These are phyloP conservation scores for Zophobas morio DNA, from an alignment of 1,140 invertebrate species.

Conservation along the genomic window DNA sequence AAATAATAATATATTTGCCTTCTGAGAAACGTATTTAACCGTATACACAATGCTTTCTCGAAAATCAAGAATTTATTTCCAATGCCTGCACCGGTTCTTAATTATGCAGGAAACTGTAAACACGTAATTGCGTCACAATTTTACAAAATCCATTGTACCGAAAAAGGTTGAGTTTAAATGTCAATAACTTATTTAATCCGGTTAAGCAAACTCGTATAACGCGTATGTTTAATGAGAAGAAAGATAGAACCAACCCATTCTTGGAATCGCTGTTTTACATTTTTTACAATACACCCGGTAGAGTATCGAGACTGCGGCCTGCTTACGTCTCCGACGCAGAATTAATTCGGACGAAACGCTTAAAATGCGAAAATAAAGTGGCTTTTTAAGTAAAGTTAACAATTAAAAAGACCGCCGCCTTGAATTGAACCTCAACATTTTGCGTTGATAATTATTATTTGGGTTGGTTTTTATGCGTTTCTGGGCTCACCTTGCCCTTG, in stretches of 20 bases:
- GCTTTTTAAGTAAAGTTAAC: conserved; percentile 3
- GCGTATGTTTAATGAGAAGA: not conserved
- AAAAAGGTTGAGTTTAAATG: conserved; percentile 20
- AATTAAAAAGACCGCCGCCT: conserved; percentile 18
- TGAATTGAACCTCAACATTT: conserved; percentile 31
- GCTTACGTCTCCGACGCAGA: conserved; percentile 1
- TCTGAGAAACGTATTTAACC: too few species aligned
- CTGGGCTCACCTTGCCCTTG: conserved; percentile 30
- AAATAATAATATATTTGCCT: too few species aligned
- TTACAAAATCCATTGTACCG: conserved; percentile 14
- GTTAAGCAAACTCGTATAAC: conserved; percentile 13
- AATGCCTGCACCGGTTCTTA: too few species aligned
- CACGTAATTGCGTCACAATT: conserved; percentile 3
- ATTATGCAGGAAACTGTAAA: conserved; percentile 10
- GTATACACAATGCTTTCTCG: too few species aligned
- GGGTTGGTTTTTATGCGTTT: conserved; percentile 5
- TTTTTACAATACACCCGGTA: conserved; percentile 12
- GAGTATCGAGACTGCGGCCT: not conserved
- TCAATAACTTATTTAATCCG: conserved; percentile 33
- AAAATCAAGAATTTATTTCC: too few species aligned
- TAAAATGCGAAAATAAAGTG: conserved; percentile 10
- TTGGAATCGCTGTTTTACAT: conserved; percentile 1
- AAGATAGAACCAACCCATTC: not conserved
- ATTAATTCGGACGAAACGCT: not conserved
- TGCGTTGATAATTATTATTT: conserved; percentile 13